Conservation (phyloP, 2,888 invertebrate species). For the Deilephila porcellus region DNA sequence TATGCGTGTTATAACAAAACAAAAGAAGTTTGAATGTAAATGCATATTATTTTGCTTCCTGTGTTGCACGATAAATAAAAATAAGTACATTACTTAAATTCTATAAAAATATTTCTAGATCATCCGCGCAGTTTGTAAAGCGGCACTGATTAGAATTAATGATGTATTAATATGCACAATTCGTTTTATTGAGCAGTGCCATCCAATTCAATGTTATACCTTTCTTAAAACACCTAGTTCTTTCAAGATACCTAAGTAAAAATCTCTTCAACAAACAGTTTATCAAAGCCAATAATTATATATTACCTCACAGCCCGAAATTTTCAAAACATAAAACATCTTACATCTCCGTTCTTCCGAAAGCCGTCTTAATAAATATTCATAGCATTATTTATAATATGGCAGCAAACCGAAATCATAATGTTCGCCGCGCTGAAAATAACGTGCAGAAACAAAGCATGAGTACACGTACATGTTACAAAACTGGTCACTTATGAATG, state of each 20-base stretch:
- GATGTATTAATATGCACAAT: too few species aligned
- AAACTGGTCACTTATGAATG: constrained; percentile 62
- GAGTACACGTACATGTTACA: constrained; percentile 48
- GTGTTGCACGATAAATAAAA: not conserved
- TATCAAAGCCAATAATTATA: too few species aligned
- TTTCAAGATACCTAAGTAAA: too few species aligned
- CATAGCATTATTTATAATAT: constrained; percentile 10
- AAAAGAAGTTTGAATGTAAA: not conserved
- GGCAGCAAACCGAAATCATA: constrained; percentile 12
- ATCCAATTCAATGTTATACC: too few species aligned
- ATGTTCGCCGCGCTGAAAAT: constrained; percentile 16
- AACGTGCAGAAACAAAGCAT: constrained; percentile 28
- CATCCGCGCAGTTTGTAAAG: too few species aligned
- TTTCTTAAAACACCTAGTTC: too few species aligned
- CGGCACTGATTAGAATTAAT: too few species aligned
- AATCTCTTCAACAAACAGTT: too few species aligned
- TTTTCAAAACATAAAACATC: not conserved
- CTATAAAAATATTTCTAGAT: too few species aligned
- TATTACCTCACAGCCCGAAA: not conserved
- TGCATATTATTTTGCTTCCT: not conserved
- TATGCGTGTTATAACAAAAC: constrained; percentile 5
- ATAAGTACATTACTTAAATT: not conserved
- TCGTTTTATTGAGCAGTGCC: too few species aligned
- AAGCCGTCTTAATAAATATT: constrained; percentile 13
- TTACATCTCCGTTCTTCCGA: not conserved